Evolutionary conservation across 2,797 vertebrate genomes (phyloP), one percentile per base, ranked within the genome.

Genomic region (Takifugu ocellatus): DNA sequence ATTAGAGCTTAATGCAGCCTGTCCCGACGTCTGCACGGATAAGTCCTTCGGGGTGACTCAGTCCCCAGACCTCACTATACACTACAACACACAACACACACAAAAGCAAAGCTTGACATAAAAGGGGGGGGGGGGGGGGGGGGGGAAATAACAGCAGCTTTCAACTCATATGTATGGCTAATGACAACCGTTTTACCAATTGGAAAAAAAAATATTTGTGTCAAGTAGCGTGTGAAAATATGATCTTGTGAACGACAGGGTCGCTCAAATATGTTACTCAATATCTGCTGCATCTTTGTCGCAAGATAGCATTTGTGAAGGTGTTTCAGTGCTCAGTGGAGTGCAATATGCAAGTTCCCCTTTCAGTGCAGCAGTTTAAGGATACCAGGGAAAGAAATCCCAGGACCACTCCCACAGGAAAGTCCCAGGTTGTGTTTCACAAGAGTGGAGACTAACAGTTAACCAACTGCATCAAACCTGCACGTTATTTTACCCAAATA

Each of bases 1-100:
- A 85, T 88, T 83, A 84, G 49, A 73, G 74, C 80, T 49, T 80
- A 72, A 77, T 76, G 70, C 70, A 62, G 70, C 64, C 63, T 75
- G 71, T 73, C 79, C 81, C 69, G 12, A 52, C 50, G 55, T 76
- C 72, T 79, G 81, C 58, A 57, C 63, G 59, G 62, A 75, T 78
- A 72, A 78, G 64, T 75, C 82, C 62, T 78, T 63, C 67, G 72
- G 73, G 78, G 76, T 54, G 67, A 56, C 66, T 61, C 64, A 59
- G 58, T 74, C 45, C 63, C 15, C 21, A 71, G 53, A 60, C 67
- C 68, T 75, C 81, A 82, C 69, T 63, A 81, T 73, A 54, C 61
- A 58, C 58, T 61, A 54, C 27, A 54, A 44, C 49, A 70, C 54
- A 58, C 48, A 55, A 53, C 61, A 49, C 33, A 52, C 72, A 52